phyloP scores from a whole-genome alignment of 2,888 invertebrate genomes.

The Catocala sponsa region DNA sequence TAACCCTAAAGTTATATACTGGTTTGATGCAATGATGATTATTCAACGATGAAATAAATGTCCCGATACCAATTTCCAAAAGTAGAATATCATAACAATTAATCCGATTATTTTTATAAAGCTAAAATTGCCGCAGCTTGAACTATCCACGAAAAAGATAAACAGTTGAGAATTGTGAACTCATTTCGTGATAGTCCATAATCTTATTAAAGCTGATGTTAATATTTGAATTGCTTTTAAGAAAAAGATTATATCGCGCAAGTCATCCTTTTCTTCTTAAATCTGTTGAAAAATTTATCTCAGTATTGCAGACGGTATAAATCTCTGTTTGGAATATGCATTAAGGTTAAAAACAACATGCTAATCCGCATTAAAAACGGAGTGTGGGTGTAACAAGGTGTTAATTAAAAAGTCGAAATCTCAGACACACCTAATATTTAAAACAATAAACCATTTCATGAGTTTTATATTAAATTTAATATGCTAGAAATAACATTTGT shows the following conservation, averaged over 20 bases:
- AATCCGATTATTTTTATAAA: too few relatives aligned
- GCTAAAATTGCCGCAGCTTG: not conserved
- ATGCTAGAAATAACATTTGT: too few relatives aligned
- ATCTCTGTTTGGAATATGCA: constrained; percentile 9
- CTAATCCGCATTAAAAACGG: constrained; percentile 17
- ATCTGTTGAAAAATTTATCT: constrained; percentile 7
- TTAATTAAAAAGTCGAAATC: constrained; percentile 17
- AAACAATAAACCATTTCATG: constrained; percentile 5
- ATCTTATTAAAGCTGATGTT: constrained; percentile 33
- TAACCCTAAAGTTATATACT: too few relatives aligned
- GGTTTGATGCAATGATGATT: too few relatives aligned
- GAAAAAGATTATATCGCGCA: constrained; percentile 11
- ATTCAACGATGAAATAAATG: too few relatives aligned
- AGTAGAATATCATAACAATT: not conserved
- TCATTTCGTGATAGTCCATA: constrained; percentile 26
- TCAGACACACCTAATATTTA: constrained; percentile 11
- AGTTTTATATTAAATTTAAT: not conserved
- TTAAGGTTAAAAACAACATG: constrained; percentile 10
- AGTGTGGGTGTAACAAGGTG: constrained; percentile 9
- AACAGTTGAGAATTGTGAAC: constrained; percentile 22
- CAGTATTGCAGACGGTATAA: constrained; percentile 1
- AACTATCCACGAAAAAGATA: constrained; percentile 27
- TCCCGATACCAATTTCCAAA: too few relatives aligned
- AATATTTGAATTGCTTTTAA: constrained; percentile 39
- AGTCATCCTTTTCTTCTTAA: constrained; percentile 4